Base-by-base conservation (phyloP, 2,797 vertebrate genomes). In the Sebastes trivittatus region DNA sequence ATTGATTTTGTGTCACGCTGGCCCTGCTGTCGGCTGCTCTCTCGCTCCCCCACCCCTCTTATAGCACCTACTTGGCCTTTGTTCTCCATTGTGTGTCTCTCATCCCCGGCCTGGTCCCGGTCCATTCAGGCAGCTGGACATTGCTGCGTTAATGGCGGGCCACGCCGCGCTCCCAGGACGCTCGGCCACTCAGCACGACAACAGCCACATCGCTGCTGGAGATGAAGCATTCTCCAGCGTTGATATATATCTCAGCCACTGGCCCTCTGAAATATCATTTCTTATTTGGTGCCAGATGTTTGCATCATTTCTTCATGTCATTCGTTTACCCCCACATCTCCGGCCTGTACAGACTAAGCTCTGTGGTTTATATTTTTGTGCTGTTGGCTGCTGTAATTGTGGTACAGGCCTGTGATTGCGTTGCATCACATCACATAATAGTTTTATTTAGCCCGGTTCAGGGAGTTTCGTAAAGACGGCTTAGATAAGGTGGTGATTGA, bases 1-100 rank as follows among this genome's bases (percentile, higher is more conserved):
- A 93, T 91, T 88, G 92, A 93, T 93, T 93, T 90, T 91, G 87
- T 91, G 82, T 91, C 85, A 76, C 77, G 75, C 85, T 58, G 73
- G 82, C 80, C 82, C 83, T 78, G 81, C 90, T 92, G 83, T 90
- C 46, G 65, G 68, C 85, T 46, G 56, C 55, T 58, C 67, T 72
- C 77, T 63, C 42, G 16, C 77, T 61, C 81, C 64, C 70, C 81
- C 79, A 85, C 79, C 65, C 78, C 72, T 73, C 80, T 62, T 75
- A 75, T 52, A 78, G 77, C 79, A 86, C 85, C 87, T 84, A 69
- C 72, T 84, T 87, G 78, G 81, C 70, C 78, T 89, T 92, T 90
- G 87, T 92, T 91, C 77, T 84, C 78, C 79, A 80, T 91, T 91
- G 85, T 90, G 78, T 83, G 38, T 27, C 63, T 30, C 78, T 82